A percentile compares a stretch with the other conserved stretches of the same genome.
Evolutionary conservation across 2,113 vertebrate species (phyloP).

Genomic region (Pipra filicauda): DNA sequence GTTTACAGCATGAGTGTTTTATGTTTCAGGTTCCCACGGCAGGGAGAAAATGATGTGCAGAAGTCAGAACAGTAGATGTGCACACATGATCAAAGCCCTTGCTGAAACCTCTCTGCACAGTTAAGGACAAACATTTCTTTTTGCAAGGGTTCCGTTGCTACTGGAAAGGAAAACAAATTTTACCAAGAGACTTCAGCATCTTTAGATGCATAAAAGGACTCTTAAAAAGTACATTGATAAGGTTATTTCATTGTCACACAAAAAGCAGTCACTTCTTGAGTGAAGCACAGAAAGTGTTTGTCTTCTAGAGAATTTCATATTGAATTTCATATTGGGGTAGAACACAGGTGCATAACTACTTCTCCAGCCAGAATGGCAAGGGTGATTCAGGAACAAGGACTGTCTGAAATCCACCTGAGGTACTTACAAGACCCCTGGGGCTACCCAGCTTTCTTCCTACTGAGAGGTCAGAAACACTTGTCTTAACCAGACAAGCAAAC

Average conservation of each 20-base stretch:
- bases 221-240: neutral
- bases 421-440: neutral
- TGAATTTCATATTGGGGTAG: neutral
- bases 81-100: neutral
- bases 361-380: neutral
- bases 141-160: neutral
- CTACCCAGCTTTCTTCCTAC: neutral
- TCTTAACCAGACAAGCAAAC: slow-evolving; percentile 26
- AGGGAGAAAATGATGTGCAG: neutral
- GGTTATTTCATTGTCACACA: neutral
- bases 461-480: slow-evolving; percentile 13
- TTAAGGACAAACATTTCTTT: neutral
- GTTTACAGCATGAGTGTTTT: neutral
- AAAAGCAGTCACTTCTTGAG: neutral
- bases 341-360: neutral
- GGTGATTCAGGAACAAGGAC: neutral
- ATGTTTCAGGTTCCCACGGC: neutral
- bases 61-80: neutral
- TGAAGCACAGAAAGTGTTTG: neutral
- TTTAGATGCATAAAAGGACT: neutral
- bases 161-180: neutral
- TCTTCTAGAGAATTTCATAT: neutral
- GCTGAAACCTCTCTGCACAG: neutral
- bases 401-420: neutral
- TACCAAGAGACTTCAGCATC: neutral